Evolutionary conservation across 2,888 invertebrate genomes (phyloP).

Genomic region (Thymelicus acteon): DNA sequence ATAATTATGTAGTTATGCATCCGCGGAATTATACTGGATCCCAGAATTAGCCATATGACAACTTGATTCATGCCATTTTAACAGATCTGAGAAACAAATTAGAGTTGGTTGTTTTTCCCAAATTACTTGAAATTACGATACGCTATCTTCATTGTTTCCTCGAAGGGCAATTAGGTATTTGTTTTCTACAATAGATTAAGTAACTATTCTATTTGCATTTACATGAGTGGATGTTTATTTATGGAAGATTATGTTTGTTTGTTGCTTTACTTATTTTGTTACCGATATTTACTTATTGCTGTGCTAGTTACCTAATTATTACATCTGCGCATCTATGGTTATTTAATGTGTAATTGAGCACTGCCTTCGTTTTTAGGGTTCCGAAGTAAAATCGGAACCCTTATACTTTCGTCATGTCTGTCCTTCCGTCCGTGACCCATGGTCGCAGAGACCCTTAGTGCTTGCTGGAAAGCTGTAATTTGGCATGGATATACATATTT

Average conservation of each 20-base stretch:
- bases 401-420: too few species aligned
- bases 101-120: constrained; percentile 22
- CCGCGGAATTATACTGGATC: constrained; percentile 1
- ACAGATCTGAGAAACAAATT: constrained; percentile 15
- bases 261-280: not conserved
- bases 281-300: too few species aligned
- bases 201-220: not conserved
- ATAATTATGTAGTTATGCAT: not conserved
- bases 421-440: too few species aligned
- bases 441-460: too few species aligned
- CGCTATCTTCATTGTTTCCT: constrained; percentile 4
- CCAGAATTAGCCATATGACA: constrained; percentile 6
- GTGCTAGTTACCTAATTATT: too few species aligned
- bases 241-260: not conserved
- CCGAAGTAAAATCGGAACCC: too few species aligned
- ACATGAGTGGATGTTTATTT: not conserved
- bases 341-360: too few species aligned
- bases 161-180: not conserved
- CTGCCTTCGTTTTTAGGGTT: too few species aligned
- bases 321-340: too few species aligned
- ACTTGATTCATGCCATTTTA: constrained; percentile 15
- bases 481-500: too few species aligned
- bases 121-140: constrained; percentile 15
- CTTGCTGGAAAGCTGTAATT: too few species aligned
- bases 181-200: not conserved